Evolutionary conservation across 2,888 invertebrate genomes (phyloP).

Genomic region (Dynastes maya): DNA sequence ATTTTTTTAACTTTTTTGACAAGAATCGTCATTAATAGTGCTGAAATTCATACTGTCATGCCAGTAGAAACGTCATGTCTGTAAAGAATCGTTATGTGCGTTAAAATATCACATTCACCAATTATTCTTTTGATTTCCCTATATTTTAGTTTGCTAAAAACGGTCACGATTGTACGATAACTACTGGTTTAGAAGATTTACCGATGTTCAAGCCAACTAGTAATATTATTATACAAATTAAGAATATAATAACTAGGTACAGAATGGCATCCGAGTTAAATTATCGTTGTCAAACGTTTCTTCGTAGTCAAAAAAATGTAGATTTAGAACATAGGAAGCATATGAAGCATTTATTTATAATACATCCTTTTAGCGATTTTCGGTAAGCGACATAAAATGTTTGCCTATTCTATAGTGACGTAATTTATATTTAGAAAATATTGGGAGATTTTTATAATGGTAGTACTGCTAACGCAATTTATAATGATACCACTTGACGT

Average conservation of each 20-base stretch:
- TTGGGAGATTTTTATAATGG: slow-evolving; percentile 51
- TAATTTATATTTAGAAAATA: slow-evolving; percentile 46
- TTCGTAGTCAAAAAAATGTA: slow-evolving; percentile 56
- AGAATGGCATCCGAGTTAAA: slow-evolving; percentile 55
- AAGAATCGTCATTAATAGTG: no score
- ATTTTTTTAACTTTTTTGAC: no score
- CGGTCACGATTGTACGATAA: slow-evolving; percentile 51
- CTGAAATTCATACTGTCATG: neutral
- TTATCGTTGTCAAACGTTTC: slow-evolving; percentile 53
- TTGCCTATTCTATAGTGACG: no score
- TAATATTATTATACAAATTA: slow-evolving; percentile 48
- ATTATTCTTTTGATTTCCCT: neutral
- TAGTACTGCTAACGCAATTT: slow-evolving; percentile 46
- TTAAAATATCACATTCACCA: slow-evolving; percentile 15
- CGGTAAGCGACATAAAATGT: slow-evolving; percentile 15
- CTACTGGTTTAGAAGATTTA: slow-evolving; percentile 46
- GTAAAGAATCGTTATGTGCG: slow-evolving; percentile 33
- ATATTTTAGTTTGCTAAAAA: slow-evolving; percentile 43
- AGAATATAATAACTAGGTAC: slow-evolving; percentile 41
- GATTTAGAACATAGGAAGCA: slow-evolving; percentile 55
- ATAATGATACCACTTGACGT: slow-evolving; percentile 50
- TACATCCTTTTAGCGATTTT: slow-evolving; percentile 58
- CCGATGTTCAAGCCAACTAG: slow-evolving; percentile 48
- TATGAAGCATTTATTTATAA: slow-evolving; percentile 53
- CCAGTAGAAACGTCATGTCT: slow-evolving; percentile 38